Percentiles rank a stretch among this genome's conserved stretches.
These are phyloP conservation scores for Odontomachus brunneus DNA, from an alignment of 1,140 invertebrate genomes.

Conservation along the genomic window DNA sequence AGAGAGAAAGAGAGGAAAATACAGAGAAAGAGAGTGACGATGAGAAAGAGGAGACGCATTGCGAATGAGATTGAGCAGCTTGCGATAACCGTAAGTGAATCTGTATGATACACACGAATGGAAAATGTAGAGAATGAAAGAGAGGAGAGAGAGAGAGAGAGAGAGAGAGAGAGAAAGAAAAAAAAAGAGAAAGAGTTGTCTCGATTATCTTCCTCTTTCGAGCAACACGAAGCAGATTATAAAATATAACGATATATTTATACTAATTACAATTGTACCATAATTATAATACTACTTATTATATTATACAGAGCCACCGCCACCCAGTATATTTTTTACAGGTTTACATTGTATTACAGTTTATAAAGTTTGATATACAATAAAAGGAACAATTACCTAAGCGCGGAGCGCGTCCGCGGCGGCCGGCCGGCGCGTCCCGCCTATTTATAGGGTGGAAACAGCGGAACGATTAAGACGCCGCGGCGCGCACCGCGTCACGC, in stretches of 20 bases:
- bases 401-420: constrained; percentile 69
- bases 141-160: not conserved
- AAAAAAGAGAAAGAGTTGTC: constrained; percentile 42
- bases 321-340: constrained; percentile 86
- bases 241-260: constrained; percentile 85
- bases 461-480: constrained; percentile 58
- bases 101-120: not conserved
- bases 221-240: constrained; percentile 80
- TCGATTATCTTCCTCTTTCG: constrained; percentile 22
- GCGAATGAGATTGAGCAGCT: constrained; percentile 26
- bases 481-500: constrained; percentile 67
- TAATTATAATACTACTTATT: constrained; percentile 84
- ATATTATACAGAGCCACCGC: constrained; percentile 85
- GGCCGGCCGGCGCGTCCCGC: constrained; percentile 44
- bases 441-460: constrained; percentile 63
- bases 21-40: constrained; percentile 11
- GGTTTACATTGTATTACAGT: constrained; percentile 86
- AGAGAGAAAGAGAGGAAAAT: constrained; percentile 60
- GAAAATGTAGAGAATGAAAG: constrained; percentile 9
- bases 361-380: constrained; percentile 86
- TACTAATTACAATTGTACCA: constrained; percentile 85
- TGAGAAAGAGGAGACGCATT: constrained; percentile 56
- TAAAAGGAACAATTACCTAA: constrained; percentile 81
- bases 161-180: constrained; percentile 56
- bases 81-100: constrained; percentile 54